Evolutionary conservation across 1,140 invertebrate genomes (phyloP), one percentile per base, ranked within the genome.

Genomic region (Zeugodacus cucurbitae): DNA sequence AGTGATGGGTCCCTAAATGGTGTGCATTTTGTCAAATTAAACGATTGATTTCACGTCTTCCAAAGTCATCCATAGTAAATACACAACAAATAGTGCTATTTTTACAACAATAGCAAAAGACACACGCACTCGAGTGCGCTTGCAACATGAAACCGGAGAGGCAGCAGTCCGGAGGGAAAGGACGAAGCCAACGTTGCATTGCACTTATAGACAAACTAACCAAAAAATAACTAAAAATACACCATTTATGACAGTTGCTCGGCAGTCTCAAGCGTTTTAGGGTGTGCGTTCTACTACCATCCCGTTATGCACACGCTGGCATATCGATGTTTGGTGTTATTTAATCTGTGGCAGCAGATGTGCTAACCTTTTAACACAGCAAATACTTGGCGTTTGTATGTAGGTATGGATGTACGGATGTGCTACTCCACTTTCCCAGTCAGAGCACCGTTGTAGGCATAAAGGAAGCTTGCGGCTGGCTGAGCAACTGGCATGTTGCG

Each of bases 261-360:
- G n/a, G 74, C 26, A 29, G 44, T 44, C 74, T 82, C 44, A 48
- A 82, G 41, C 44, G 74, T 82, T 82, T 82, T 82, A 48, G 74
- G 74, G 74, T 82, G 74, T 82, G 74, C 8, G 34, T 82, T 82
- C 2, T 41, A 82, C 74, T 54, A 82, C 3, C 10, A 41, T 82
- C 2, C 74, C 74, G 74, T 82, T 82, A 41, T 82, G 41, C 20
- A 34, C n/a, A 70, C 32, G 5, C 34, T 11, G 1, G 29, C 14
- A 54, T 2, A 48, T 82, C n/a, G 44, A 82, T 82, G 37, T 82
- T 82, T 82, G 41, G 44, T 82, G 74, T 82, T 54, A 82, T 54
- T 82, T 82, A 82, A 82, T 82, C 74, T 82, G 74, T 82, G 74
- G 44, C 74, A 82, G 74, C 44, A 82, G 74, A 82, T 82, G 74